These are phyloP conservation scores for Zygothrica quintamaculata DNA, from an alignment of 2,888 invertebrate genomes.

Conservation along the genomic window DNA sequence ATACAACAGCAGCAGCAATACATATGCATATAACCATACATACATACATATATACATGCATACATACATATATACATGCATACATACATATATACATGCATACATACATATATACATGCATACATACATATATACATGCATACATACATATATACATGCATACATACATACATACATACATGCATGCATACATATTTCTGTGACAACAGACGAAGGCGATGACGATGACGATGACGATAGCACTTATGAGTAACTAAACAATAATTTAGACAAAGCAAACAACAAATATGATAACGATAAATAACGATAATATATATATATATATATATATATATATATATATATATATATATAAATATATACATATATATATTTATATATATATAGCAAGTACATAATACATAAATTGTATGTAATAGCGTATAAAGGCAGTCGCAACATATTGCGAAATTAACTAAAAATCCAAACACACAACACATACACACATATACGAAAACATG, in stretches of 20 bases:
- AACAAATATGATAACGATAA: constrained; percentile 68
- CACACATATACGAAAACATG: constrained; percentile 8
- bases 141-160: constrained; percentile 8
- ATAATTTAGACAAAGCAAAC: constrained; percentile 80
- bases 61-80: constrained; percentile 21
- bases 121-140: constrained; percentile 19
- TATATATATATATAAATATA: too few relatives aligned
- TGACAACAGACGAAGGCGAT: constrained; percentile 45
- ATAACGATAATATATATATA: constrained; percentile 60
- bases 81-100: constrained; percentile 45
- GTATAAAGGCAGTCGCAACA: constrained; percentile 46
- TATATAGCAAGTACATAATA: constrained; percentile 33
- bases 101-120: constrained; percentile 25
- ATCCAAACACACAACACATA: constrained; percentile 11
- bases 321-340: constrained; percentile 56
- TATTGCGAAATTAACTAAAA: constrained; percentile 62
- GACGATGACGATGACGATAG: constrained; percentile 62
- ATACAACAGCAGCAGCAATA: too few relatives aligned
- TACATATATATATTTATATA: too few relatives aligned
- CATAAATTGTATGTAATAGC: constrained; percentile 54
- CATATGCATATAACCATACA: too few relatives aligned
- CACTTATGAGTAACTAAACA: constrained; percentile 79
- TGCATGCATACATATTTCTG: constrained; percentile 42
- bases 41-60: constrained; percentile 16
- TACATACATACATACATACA: constrained; percentile 18